Base-by-base conservation (phyloP, 2,113 vertebrate species). In the Ondatra zibethicus region DNA sequence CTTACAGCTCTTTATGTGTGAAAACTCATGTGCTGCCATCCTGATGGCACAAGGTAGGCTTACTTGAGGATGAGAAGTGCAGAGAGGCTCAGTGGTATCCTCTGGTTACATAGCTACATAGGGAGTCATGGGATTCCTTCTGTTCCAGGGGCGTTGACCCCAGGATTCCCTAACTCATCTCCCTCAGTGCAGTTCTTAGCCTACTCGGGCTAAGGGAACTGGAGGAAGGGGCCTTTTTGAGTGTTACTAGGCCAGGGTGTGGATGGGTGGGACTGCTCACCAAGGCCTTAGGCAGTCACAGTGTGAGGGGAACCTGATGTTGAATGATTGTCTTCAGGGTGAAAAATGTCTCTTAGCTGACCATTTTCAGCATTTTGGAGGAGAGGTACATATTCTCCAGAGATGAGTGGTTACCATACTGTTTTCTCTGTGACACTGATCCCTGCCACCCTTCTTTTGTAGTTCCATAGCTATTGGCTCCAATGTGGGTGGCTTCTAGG, bases 391-490 rank as follows among this genome's bases (percentile, higher is more conserved):
- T 31, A 76, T n/a, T 47, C 55, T 2, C 1, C 4, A 23, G 80
- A 5, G 23, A 58, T 58, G 52, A 25, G 23, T 19, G 36, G 5
- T 52, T 66, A 36, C 25, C 1, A 1, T 31, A 42, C 2, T 0
- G 29, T 45, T 36, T 87, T 47, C 55, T 33, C 17, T 9, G 1
- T 12, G 52, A 45, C 77, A n/a, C 45, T 47, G 63, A 25, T 27
- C 27, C 36, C 42, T 17, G 2, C 14, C 29, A 8, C 89, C 39
- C 39, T 52, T 63, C 47, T 39, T 50, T 7, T 33, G 72, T 47
- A 3, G 0, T 65, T 36, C 4, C 29, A 21, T 4, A 21, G 23
- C 55, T 50, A 17, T 47, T 16, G 14, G 0, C 17, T 42, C 72
- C 9, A 4, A 55, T 73, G 72, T 33, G 23, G n/a, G 10, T 21